phyloP scores from a whole-genome alignment of 2,888 invertebrate genomes.

The Eristalinus aeneus region DNA sequence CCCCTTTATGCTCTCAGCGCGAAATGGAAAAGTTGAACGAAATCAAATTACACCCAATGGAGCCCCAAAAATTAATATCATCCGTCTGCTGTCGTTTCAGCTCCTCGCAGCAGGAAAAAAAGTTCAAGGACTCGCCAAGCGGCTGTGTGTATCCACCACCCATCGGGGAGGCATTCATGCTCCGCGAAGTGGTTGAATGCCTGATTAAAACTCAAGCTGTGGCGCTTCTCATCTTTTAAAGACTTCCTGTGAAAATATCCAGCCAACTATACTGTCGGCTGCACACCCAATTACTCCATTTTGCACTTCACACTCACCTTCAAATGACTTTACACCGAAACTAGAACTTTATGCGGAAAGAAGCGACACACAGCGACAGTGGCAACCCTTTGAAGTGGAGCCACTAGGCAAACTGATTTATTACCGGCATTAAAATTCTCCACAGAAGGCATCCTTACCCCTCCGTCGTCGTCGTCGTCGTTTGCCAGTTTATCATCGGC shows the following conservation, averaged over 20 bases:
- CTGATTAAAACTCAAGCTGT: constrained; percentile 49
- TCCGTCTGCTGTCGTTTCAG: constrained; percentile 6
- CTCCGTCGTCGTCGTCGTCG: constrained; percentile 54
- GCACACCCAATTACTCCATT: constrained; percentile 51
- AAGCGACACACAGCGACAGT: not conserved
- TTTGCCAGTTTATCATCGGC: constrained; percentile 63
- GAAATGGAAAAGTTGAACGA: not conserved
- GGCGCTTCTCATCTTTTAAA: not conserved
- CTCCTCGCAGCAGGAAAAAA: not conserved
- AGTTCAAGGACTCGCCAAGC: not conserved
- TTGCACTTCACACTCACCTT: constrained; percentile 14
- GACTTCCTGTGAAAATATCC: constrained; percentile 35
- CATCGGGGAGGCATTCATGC: constrained; percentile 27
- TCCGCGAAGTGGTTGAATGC: constrained; percentile 17
- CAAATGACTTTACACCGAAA: constrained; percentile 32
- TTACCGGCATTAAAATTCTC: constrained; percentile 69
- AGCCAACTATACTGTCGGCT: constrained; percentile 35
- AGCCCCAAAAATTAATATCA: constrained; percentile 29
- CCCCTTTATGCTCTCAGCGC: not conserved
- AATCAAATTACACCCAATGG: constrained; percentile 28
- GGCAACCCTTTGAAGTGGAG: constrained; percentile 60
- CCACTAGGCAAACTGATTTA: constrained; percentile 67
- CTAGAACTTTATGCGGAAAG: not conserved
- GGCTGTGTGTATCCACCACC: constrained; percentile 5
- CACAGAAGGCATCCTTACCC: constrained; percentile 52